A percentile compares a stretch with the other conserved stretches of the same genome.
Evolutionary conservation across 2,113 vertebrate genomes (phyloP).

Genomic region (Phyllostomus hastatus): DNA sequence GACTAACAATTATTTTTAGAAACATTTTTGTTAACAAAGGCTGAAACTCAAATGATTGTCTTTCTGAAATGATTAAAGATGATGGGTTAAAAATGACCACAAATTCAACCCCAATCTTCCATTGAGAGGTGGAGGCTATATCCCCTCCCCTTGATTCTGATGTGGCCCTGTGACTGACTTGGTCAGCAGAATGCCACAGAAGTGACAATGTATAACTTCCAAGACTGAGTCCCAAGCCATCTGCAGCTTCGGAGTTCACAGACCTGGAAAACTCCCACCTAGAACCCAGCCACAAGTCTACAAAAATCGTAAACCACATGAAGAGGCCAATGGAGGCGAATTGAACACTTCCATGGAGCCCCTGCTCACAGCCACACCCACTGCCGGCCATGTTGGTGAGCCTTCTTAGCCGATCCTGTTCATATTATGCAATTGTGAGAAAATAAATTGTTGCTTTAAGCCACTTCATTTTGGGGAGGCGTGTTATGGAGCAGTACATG

Average conservation of each 20-base stretch:
- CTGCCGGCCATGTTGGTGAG: neutral
- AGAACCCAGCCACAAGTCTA: neutral
- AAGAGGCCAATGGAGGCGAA: neutral
- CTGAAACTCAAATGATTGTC: slow-evolving; percentile 16
- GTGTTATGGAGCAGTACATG: neutral
- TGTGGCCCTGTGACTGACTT: neutral
- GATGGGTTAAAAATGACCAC: neutral
- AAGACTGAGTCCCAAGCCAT: neutral
- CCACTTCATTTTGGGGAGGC: neutral
- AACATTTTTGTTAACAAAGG: slow-evolving; percentile 23
- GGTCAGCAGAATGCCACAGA: neutral
- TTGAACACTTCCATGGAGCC: neutral
- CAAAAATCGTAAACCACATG: neutral
- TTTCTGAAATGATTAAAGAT: neutral
- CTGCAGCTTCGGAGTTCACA: neutral
- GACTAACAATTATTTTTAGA: slow-evolving; percentile 24
- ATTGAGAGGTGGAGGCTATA: neutral
- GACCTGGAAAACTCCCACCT: neutral
- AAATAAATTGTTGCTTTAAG: neutral
- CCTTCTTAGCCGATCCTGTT: neutral
- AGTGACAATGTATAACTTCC: neutral
- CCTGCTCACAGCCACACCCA: neutral
- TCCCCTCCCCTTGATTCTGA: neutral
- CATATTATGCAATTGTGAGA: neutral
- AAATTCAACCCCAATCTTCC: neutral